phyloP scores from a whole-genome alignment of 1,140 invertebrate species.

The Cotesia vestalis region DNA sequence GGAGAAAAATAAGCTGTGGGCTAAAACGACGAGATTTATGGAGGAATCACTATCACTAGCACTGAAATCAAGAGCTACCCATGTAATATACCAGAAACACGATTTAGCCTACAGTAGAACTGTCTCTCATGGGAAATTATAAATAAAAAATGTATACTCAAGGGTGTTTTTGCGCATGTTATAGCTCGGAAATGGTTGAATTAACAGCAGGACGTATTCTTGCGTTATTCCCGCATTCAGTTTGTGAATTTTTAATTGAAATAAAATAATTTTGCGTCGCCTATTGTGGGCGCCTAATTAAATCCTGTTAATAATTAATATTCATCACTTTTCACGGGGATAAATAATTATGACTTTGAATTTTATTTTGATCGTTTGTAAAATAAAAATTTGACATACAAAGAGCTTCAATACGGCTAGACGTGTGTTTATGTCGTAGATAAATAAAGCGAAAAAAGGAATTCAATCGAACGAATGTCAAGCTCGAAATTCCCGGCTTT shows the following conservation, averaged over 20 bases:
- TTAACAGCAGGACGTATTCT: not conserved
- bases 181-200: not conserved
- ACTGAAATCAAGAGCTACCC: conserved; percentile 1
- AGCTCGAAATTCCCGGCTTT: not conserved
- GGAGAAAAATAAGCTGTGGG: not conserved
- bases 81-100: not conserved
- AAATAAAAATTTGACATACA: too few species aligned
- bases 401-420: too few species aligned
- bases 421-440: not conserved
- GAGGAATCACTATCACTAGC: conserved; percentile 21
- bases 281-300: too few species aligned
- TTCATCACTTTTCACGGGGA: too few species aligned
- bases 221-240: too few species aligned
- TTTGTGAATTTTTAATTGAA: too few species aligned
- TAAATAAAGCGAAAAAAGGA: not conserved
- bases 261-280: too few species aligned
- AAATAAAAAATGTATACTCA: conserved; percentile 28
- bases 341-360: too few species aligned
- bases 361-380: too few species aligned
- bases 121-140: conserved; percentile 32
- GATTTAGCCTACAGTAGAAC: not conserved
- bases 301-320: too few species aligned
- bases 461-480: conserved; percentile 15
- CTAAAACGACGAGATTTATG: not conserved
- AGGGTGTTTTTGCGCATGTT: not conserved